phyloP scores from a whole-genome alignment of 2,113 vertebrate species.

The Rhineura floridana region DNA sequence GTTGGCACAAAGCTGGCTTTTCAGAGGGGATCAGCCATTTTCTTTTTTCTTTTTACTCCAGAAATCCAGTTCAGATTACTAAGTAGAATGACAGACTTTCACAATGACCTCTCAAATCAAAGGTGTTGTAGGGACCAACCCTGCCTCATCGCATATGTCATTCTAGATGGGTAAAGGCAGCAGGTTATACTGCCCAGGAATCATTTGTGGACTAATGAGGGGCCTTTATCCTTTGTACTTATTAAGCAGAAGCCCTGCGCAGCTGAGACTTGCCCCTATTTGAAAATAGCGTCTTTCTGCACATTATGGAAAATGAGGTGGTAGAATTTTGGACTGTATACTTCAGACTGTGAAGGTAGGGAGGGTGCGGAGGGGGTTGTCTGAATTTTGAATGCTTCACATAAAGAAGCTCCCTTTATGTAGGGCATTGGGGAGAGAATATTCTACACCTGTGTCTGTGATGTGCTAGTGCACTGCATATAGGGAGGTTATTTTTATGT shows the following conservation, averaged over 20 bases:
- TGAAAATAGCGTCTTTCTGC: not conserved
- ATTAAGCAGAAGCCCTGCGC: not conserved
- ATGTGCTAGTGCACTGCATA: not conserved
- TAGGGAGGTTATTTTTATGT: not conserved
- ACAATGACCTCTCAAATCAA: not conserved
- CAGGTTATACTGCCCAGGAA: not conserved
- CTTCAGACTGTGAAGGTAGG: not conserved
- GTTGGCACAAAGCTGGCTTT: not conserved
- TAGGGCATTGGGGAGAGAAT: not conserved
- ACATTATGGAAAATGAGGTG: not conserved
- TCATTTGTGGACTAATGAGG: not conserved
- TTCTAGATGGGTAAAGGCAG: not conserved
- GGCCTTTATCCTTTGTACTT: not conserved
- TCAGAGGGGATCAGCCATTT: not conserved
- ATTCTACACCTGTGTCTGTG: not conserved
- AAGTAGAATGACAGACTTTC: not conserved
- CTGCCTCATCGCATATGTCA: not conserved
- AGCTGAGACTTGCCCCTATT: not conserved
- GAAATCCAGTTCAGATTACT: not conserved
- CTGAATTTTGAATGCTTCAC: not conserved
- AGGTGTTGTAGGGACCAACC: too few species aligned
- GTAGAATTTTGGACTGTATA: not conserved
- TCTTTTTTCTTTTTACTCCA: not conserved
- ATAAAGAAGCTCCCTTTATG: not conserved
- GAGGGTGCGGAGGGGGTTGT: too few species aligned